Base-by-base conservation (phyloP, 2,888 invertebrate species). In the Fabriciana adippe region DNA sequence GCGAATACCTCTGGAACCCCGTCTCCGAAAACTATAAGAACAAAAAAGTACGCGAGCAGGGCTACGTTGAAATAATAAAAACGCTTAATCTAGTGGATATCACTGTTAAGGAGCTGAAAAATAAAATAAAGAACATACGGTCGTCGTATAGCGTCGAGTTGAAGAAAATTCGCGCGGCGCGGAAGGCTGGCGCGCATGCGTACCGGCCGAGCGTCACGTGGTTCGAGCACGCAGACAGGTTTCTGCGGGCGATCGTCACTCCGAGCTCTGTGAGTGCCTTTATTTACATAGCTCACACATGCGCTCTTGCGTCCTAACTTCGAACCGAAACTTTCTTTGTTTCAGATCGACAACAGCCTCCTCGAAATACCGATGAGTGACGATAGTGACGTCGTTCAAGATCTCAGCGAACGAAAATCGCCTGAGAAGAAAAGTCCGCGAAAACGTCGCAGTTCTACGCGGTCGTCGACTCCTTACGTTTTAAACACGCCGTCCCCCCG, bases 151-250 rank as follows among this genome's bases (percentile, higher is more conserved):
- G 92, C 82, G 92, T 92, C 72, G 93, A 93, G 81, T 79, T 92
- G 83, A 93, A 93, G 88, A 93, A 93, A 84, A 93, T 93, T 85
- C 89, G 92, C 85, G 92, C 92, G 84, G 90, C 93, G 78, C 80
- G 93, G 78, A 91, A 92, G 86, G 90, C 90, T 76, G 89, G 92
- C 81, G 92, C 92, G 92, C 92, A 91, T 89, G 92, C 92, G 89
- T 93, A 93, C 88, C 83, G 90, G 75, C 93, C 93, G 71, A 92
- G 92, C 85, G 92, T 93, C 90, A 92, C 92, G 89, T 93, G 93
- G 93, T 93, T 92, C 83, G 90, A 92, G 80, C 92, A 92, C 87
- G 92, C 92, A 84, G 93, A 93, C 92, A 90, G 92, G 90, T 93
- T 93, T 84, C 89, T 93, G 78, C 88, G 92, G 79, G 92, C 92